These are phyloP conservation scores for Trichopria drosophilae DNA, from an alignment of 2,888 invertebrate genomes.

Conservation along the genomic window DNA sequence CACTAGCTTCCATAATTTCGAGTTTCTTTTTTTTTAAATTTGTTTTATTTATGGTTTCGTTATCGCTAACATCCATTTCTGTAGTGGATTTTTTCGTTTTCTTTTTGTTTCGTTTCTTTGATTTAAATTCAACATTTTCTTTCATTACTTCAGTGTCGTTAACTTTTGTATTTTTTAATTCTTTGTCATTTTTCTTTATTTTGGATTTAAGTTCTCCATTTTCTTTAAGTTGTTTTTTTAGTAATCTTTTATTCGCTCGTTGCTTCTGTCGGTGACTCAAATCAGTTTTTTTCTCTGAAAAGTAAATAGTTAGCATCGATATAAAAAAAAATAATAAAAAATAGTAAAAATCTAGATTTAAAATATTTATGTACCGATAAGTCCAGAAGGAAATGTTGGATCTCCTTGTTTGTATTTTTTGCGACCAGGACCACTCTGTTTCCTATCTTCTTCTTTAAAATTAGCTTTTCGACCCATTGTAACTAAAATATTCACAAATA, in stretches of 20 bases:
- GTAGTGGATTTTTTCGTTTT: conserved; percentile 22
- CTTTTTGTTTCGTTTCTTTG: conserved; percentile 16
- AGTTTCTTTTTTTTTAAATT: conserved; percentile 22
- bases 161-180: conserved; percentile 16
- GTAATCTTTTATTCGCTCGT: conserved; percentile 65
- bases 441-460: conserved; percentile 70
- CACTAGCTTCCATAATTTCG: conserved; percentile 6
- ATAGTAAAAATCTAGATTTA: conserved; percentile 13
- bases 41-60: conserved; percentile 19
- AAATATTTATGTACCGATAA: conserved; percentile 56
- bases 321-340: conserved; percentile 11
- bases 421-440: conserved; percentile 81
- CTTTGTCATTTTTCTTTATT: conserved; percentile 30
- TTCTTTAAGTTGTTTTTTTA: conserved; percentile 41
- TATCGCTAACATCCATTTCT: conserved; percentile 22
- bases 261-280: conserved; percentile 74
- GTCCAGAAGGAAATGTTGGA: conserved; percentile 69
- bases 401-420: conserved; percentile 86
- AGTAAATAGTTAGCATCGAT: conserved; percentile 4
- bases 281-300: conserved; percentile 59
- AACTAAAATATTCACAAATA: neutral
- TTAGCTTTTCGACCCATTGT: conserved; percentile 86
- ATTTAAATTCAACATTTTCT: conserved; percentile 13
- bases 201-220: conserved; percentile 25
- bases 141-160: conserved; percentile 28